Evolutionary conservation across 2,797 vertebrate species (phyloP).

Genomic region (Linurgus olivaceus): DNA sequence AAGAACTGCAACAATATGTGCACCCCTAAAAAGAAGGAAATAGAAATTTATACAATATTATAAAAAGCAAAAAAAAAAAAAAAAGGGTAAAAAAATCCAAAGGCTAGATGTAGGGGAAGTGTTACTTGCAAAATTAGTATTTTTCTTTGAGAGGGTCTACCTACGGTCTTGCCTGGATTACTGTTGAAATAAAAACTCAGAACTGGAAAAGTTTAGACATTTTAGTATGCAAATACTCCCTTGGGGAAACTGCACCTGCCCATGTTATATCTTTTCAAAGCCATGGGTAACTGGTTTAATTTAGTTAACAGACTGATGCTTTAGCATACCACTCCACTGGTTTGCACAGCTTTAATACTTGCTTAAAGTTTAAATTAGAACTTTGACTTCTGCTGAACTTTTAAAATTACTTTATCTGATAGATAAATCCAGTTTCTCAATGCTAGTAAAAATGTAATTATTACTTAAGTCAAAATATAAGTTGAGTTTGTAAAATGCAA

Average conservation of each 20-base stretch:
- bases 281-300: not conserved
- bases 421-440: slow-evolving; percentile 44
- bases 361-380: slow-evolving; percentile 62
- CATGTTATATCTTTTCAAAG: not conserved
- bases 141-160: not conserved
- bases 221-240: not conserved
- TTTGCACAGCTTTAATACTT: slow-evolving; percentile 30
- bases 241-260: not conserved
- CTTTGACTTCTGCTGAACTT: slow-evolving; percentile 58
- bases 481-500: slow-evolving; percentile 55
- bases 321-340: not conserved
- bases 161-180: not conserved
- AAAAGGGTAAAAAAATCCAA: not conserved
- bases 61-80: not conserved
- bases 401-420: slow-evolving; percentile 57
- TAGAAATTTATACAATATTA: not conserved
- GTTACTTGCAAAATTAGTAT: not conserved
- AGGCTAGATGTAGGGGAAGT: not conserved
- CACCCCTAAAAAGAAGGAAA: not conserved
- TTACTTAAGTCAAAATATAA: slow-evolving; percentile 49
- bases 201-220: not conserved
- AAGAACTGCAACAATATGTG: not conserved
- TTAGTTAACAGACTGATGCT: not conserved
- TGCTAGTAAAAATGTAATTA: slow-evolving; percentile 62
- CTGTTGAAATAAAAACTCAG: not conserved